These are phyloP conservation scores for Sternotherus odoratus DNA, from an alignment of 2,797 vertebrate species.

Conservation along the genomic window DNA sequence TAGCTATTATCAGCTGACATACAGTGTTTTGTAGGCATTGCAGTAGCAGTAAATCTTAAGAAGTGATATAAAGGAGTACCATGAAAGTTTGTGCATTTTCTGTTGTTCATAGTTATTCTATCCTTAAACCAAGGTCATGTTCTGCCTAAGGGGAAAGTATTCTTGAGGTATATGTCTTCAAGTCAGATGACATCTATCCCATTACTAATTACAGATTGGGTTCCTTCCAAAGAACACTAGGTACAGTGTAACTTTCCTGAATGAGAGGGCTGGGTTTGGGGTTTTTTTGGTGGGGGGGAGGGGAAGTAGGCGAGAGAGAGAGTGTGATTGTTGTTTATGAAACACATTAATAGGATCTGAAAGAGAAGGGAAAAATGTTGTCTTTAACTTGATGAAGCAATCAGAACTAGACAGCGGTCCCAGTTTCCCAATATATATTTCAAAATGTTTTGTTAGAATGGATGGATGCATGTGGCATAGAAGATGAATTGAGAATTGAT, in stretches of 20 bases:
- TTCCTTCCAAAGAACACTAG: not conserved
- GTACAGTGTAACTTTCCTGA: not conserved
- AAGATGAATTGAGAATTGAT: not conserved
- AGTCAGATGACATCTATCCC: not conserved
- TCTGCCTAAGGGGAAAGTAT: not conserved
- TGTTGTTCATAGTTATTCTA: not conserved
- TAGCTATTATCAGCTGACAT: not conserved
- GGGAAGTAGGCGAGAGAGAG: no score
- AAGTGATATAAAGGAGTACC: not conserved
- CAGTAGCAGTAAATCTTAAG: constrained; percentile 8
- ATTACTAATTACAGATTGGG: constrained; percentile 28
- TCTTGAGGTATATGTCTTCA: not conserved
- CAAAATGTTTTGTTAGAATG: not conserved
- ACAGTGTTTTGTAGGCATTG: not conserved
- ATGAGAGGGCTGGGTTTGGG: not conserved
- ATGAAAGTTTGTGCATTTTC: constrained; percentile 27
- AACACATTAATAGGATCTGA: not conserved
- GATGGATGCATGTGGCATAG: not conserved
- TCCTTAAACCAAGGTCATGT: constrained; percentile 41
- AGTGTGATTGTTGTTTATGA: not conserved
- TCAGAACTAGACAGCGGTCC: not conserved
- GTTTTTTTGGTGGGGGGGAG: not conserved
- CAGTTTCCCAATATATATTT: not conserved
- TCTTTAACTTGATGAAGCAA: not conserved
- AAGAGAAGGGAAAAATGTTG: not conserved